phyloP scores from a whole-genome alignment of 2,113 vertebrate species.

The Psilopsiagon aurifrons region DNA sequence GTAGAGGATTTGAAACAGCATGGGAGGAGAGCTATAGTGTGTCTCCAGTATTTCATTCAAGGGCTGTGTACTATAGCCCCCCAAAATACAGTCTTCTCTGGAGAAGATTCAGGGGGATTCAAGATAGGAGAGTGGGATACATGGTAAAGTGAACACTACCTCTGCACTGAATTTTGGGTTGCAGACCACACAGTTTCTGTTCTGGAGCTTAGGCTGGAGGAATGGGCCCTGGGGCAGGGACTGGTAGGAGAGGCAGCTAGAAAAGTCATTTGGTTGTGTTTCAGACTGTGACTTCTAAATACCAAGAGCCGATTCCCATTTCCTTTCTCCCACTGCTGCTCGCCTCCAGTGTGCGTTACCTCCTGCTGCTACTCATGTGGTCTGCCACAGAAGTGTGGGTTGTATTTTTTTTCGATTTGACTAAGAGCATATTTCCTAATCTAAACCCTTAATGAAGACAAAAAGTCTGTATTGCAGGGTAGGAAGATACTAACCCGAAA shows the following conservation, averaged over 20 bases:
- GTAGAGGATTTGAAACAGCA: not conserved
- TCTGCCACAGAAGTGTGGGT: slow-evolving; percentile 26
- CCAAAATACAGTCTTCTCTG: not conserved
- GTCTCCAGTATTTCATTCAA: not conserved
- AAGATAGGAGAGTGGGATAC: not conserved
- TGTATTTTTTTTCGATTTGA: slow-evolving; percentile 35
- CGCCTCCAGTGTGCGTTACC: not conserved
- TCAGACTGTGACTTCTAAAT: slow-evolving; percentile 32
- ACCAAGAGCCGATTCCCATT: not conserved
- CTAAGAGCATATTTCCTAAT: slow-evolving; percentile 40
- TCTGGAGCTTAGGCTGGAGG: not conserved
- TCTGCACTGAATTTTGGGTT: not conserved
- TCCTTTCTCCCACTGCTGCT: slow-evolving; percentile 30
- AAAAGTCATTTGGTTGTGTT: not conserved
- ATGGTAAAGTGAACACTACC: not conserved
- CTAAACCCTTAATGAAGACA: slow-evolving; percentile 55
- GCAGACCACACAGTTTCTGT: not conserved
- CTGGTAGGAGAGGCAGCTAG: not conserved
- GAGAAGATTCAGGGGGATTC: not conserved
- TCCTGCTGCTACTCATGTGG: slow-evolving; percentile 53
- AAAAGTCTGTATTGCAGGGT: slow-evolving; percentile 42
- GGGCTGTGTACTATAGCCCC: not conserved
- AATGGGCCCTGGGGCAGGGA: not conserved
- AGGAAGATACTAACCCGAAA: slow-evolving; percentile 4
- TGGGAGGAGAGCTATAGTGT: not conserved